These are phyloP conservation scores for Meandrusa payeni DNA, from an alignment of 2,888 invertebrate genomes.

Conservation along the genomic window DNA sequence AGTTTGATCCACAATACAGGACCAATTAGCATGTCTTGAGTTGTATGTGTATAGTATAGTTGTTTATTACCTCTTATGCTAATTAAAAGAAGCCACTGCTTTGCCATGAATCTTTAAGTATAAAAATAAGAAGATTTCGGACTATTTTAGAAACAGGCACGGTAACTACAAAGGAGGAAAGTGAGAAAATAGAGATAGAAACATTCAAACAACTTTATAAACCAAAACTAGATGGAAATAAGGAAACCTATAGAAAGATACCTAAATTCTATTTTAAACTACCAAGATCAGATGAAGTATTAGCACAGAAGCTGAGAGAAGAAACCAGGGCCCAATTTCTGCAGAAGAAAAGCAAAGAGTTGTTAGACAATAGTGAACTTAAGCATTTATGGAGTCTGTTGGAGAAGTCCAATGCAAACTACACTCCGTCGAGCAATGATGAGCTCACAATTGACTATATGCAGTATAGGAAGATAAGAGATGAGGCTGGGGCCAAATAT, in stretches of 20 bases:
- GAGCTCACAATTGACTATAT: slow-evolving; percentile 93
- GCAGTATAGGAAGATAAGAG: slow-evolving; percentile 90
- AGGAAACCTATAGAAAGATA: slow-evolving; percentile 81
- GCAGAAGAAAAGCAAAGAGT: slow-evolving; percentile 90
- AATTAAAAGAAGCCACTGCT: too few species aligned
- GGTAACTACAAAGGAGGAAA: slow-evolving; percentile 65
- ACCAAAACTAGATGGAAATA: slow-evolving; percentile 66
- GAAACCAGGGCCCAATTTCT: slow-evolving; percentile 94
- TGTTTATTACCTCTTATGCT: too few species aligned
- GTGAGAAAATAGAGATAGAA: slow-evolving; percentile 71
- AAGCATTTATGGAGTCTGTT: slow-evolving; percentile 91
- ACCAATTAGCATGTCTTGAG: too few species aligned
- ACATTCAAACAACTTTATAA: slow-evolving; percentile 79
- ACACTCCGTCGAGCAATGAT: slow-evolving; percentile 81
- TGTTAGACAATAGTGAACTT: slow-evolving; percentile 93
- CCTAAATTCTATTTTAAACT: slow-evolving; percentile 89
- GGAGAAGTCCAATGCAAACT: slow-evolving; percentile 90
- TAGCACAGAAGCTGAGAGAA: slow-evolving; percentile 91
- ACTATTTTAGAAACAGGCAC: slow-evolving; percentile 58
- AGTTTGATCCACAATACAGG: too few species aligned
- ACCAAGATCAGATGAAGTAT: slow-evolving; percentile 87
- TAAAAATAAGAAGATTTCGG: too few species aligned
- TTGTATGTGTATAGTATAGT: too few species aligned
- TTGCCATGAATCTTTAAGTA: too few species aligned
- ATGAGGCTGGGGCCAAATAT: slow-evolving; percentile 88